These are phyloP conservation scores for Hexactinellida sp. DNA, from an alignment of 37 sponge, comb jelly and placozoan genomes.

Conservation along the genomic window DNA sequence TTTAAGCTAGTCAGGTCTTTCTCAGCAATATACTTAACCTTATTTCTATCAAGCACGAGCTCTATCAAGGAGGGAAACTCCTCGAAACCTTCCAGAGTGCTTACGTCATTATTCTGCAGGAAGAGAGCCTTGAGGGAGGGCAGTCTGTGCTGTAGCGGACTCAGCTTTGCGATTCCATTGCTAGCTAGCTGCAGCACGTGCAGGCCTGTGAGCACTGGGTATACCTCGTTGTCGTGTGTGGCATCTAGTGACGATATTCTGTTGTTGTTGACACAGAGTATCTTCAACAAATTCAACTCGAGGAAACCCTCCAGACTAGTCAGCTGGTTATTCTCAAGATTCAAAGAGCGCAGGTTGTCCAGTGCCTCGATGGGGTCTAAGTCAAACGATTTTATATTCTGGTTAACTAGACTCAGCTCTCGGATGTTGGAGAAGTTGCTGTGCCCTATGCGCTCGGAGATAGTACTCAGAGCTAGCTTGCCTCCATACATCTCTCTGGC, in stretches of 20 bases:
- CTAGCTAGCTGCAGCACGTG: slow-evolving; percentile 86
- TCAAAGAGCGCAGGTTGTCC: slow-evolving; percentile 29
- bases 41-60: slow-evolving; percentile 89
- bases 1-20: not conserved
- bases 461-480: not conserved
- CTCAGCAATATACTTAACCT: slow-evolving; percentile 38
- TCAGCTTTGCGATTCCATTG: slow-evolving; percentile 70
- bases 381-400: not conserved
- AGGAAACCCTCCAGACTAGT: slow-evolving; percentile 71
- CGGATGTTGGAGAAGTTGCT: not conserved
- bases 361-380: not conserved
- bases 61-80: slow-evolving; percentile 47
- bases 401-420: not conserved
- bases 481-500: not conserved
- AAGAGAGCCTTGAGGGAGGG: slow-evolving; percentile 74
- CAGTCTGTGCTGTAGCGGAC: slow-evolving; percentile 44
- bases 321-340: slow-evolving; percentile 80
- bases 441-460: not conserved
- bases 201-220: slow-evolving; percentile 43
- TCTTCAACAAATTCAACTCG: slow-evolving; percentile 60
- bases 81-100: slow-evolving; percentile 57
- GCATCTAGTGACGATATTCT: slow-evolving; percentile 37
- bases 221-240: not conserved
- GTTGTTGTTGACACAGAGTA: slow-evolving; percentile 88
- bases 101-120: slow-evolving; percentile 65